phyloP scores from a whole-genome alignment of 2,797 vertebrate genomes.

The Valencia hispanica region DNA sequence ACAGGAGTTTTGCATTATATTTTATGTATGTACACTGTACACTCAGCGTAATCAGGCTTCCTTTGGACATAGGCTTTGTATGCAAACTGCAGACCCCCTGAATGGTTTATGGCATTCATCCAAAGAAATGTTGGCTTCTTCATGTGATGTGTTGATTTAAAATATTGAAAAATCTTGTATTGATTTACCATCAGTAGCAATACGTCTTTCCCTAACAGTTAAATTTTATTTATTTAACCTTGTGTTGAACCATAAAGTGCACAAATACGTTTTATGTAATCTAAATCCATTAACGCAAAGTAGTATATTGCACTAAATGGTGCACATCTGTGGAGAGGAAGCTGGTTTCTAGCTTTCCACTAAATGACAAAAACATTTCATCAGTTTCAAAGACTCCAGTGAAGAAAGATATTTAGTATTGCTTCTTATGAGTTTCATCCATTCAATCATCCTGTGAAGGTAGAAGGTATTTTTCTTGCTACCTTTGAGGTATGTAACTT shows the following conservation, averaged over 20 bases:
- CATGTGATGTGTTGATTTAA: not conserved
- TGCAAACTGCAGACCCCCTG: not conserved
- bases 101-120: not conserved
- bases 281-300: not conserved
- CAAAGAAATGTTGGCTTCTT: not conserved
- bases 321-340: not conserved
- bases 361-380: not conserved
- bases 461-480: not conserved
- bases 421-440: not conserved
- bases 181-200: not conserved
- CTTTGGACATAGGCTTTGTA: not conserved
- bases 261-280: not conserved
- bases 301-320: not conserved
- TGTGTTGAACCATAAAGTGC: not conserved
- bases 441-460: not conserved
- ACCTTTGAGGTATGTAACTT: not conserved
- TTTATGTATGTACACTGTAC: not conserved
- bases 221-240: not conserved
- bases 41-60: not conserved
- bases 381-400: not conserved
- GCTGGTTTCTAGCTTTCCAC: not conserved
- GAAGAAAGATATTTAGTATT: not conserved
- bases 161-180: not conserved
- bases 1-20: not conserved
- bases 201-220: not conserved